A percentile compares a stretch with the other conserved stretches of the same genome.
Conservation (phyloP, 2,797 vertebrate species). For the Lutjanus campechanus region DNA sequence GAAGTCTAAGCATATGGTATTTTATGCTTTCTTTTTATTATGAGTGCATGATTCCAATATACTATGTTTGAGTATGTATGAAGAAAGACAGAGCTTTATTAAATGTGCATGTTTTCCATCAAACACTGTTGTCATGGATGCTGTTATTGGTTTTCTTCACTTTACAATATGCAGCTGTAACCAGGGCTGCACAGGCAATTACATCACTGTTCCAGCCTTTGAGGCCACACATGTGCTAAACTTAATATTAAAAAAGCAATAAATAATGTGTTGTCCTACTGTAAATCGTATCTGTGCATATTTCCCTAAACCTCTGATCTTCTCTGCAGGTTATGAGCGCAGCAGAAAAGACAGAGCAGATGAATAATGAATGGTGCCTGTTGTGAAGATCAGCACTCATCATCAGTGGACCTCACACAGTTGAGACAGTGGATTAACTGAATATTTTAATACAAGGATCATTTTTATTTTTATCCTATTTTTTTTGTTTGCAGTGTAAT, state of each 20-base stretch:
- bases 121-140: background rate
- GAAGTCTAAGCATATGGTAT: background rate
- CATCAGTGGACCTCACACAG: background rate
- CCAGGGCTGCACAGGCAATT: background rate
- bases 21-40: background rate
- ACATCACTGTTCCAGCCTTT: background rate
- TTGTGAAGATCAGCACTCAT: constrained; percentile 28
- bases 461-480: background rate
- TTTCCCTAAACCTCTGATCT: constrained; percentile 49
- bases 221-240: constrained; percentile 1
- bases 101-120: background rate
- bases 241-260: constrained; percentile 34
- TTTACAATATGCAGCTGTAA: constrained; percentile 17
- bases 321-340: constrained; percentile 6
- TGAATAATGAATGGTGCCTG: constrained; percentile 59
- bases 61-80: background rate
- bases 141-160: constrained; percentile 18
- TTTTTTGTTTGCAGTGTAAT: background rate
- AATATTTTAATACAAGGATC: background rate
- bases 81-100: background rate
- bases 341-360: constrained; percentile 42
- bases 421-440: background rate
- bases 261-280: constrained; percentile 20
- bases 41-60: background rate
- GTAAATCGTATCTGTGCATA: background rate